Evolutionary conservation across 2,113 vertebrate genomes (phyloP).

Genomic region (Glaucomys volans): DNA sequence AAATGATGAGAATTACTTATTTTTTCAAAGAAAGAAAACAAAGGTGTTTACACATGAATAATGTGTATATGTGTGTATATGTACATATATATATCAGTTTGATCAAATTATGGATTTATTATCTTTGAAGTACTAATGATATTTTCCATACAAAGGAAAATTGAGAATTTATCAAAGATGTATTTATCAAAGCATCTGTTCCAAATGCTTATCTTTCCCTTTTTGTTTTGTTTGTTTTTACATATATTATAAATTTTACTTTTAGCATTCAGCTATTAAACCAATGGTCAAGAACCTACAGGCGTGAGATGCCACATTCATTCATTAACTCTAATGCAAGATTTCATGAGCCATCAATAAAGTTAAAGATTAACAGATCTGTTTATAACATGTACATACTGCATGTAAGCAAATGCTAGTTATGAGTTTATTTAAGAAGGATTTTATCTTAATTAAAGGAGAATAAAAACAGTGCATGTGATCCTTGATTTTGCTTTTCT

Average conservation of each 20-base stretch:
- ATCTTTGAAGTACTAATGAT: conserved; percentile 60
- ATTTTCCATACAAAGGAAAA: conserved; percentile 1
- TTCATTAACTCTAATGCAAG: background rate
- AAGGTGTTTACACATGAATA: conserved; percentile 23
- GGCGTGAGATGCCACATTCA: background rate
- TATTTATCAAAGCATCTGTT: conserved; percentile 31
- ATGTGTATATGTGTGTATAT: background rate
- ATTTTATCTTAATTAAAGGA: background rate
- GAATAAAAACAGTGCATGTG: background rate
- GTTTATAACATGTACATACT: background rate
- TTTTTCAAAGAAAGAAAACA: conserved; percentile 32
- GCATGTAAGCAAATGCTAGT: background rate
- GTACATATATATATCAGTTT: background rate
- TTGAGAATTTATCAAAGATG: conserved; percentile 34
- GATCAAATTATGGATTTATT: conserved; percentile 55
- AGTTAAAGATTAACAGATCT: background rate
- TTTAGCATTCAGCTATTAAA: conserved; percentile 12
- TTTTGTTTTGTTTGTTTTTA: background rate
- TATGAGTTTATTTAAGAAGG: background rate
- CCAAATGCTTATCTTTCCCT: background rate
- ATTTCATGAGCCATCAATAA: background rate
- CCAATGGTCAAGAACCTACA: background rate
- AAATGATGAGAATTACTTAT: conserved; percentile 48
- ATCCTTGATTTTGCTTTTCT: conserved; percentile 18
- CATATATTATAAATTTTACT: background rate